Percentiles rank a stretch among this genome's conserved stretches.
These are phyloP conservation scores for Cataglyphis albicans DNA, from an alignment of 2,888 invertebrate species.

Conservation along the genomic window DNA sequence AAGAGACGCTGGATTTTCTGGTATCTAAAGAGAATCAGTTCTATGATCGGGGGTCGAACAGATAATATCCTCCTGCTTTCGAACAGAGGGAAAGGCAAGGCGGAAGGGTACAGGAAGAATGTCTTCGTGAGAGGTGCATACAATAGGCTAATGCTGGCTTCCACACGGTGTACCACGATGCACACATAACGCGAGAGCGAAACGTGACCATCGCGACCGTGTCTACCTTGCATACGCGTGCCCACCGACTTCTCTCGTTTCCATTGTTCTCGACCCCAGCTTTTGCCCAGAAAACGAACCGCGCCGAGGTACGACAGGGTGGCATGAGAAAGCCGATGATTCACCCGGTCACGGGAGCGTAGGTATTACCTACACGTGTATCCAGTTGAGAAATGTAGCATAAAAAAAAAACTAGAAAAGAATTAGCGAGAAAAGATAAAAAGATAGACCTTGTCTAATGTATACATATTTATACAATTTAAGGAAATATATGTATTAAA, in stretches of 20 bases:
- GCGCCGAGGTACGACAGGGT: conserved; percentile 68
- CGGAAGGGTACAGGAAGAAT: conserved; percentile 27
- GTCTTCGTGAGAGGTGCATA: conserved; percentile 21
- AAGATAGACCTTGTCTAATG: neutral
- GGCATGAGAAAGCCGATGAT: conserved; percentile 73
- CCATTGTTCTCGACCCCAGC: conserved; percentile 80
- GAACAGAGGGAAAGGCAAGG: neutral
- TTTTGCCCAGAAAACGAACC: conserved; percentile 79
- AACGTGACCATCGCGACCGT: conserved; percentile 82
- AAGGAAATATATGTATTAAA: neutral
- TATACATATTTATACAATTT: neutral
- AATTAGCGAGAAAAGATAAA: neutral
- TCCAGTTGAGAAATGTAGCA: neutral
- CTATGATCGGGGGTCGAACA: conserved; percentile 9
- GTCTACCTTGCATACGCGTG: conserved; percentile 74
- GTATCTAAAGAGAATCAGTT: conserved; percentile 14
- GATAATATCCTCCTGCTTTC: neutral
- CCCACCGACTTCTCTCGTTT: conserved; percentile 79
- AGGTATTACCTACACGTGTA: conserved; percentile 14
- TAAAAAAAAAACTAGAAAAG: neutral
- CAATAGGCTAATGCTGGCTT: conserved; percentile 28
- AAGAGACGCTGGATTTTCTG: neutral
- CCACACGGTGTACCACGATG: conserved; percentile 27
- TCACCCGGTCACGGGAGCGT: conserved; percentile 74
- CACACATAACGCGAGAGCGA: conserved; percentile 68